A percentile compares a stretch with the other conserved stretches of the same genome.
phyloP scores from a whole-genome alignment of 2,113 vertebrate species.

The Pteropus alecto region DNA sequence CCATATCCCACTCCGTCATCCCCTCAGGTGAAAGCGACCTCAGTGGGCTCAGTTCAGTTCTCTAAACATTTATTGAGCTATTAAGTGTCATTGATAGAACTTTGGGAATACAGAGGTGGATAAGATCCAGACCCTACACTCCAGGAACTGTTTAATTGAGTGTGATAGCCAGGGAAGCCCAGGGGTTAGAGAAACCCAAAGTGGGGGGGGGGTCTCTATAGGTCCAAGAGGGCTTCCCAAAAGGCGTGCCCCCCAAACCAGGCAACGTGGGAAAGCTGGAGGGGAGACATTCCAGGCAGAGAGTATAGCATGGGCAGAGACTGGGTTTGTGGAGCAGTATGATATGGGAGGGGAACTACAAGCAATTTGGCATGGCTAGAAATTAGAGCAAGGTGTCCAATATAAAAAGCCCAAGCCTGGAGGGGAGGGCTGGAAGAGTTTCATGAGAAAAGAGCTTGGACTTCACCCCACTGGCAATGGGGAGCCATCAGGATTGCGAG shows the following conservation, averaged over 20 bases:
- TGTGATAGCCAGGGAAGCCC: neutral
- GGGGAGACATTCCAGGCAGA: neutral
- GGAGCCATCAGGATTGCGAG: neutral
- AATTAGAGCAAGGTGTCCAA: neutral
- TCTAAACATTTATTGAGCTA: neutral
- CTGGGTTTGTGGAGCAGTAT: neutral
- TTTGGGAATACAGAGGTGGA: neutral
- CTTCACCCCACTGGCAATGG: neutral
- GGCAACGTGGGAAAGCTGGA: neutral
- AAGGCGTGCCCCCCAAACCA: neutral
- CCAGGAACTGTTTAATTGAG: neutral
- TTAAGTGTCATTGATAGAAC: neutral
- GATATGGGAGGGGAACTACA: neutral
- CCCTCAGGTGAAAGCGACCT: neutral
- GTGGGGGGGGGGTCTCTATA: neutral
- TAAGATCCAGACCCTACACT: neutral
- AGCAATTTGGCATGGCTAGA: neutral
- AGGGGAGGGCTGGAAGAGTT: neutral
- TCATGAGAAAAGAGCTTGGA: neutral
- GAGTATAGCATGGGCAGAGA: neutral
- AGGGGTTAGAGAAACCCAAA: neutral
- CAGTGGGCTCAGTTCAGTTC: neutral
- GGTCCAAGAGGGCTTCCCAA: neutral
- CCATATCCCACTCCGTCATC: neutral
- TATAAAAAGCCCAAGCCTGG: neutral